phyloP scores from a whole-genome alignment of 2,888 invertebrate species.

The Tridacna gigas region DNA sequence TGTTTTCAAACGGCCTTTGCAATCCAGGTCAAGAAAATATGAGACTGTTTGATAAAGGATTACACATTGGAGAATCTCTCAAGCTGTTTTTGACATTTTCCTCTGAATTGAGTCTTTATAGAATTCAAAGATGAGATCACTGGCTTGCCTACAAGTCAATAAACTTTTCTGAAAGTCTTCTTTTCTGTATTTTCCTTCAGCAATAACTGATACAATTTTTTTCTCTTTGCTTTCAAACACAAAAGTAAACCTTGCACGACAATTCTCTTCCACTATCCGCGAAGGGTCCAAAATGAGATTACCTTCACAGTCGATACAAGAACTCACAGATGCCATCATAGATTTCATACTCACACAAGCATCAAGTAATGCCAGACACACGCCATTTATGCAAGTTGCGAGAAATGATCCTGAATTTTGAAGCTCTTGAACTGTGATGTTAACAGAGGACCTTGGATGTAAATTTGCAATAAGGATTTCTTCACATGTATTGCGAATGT shows the following conservation, averaged over 20 bases:
- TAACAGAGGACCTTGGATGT: constrained; percentile 93
- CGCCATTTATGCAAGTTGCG: constrained; percentile 92
- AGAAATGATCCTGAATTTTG: constrained; percentile 89
- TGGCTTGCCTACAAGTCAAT: constrained; percentile 70
- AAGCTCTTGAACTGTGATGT: constrained; percentile 93
- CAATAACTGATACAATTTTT: constrained; percentile 74
- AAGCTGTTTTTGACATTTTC: constrained; percentile 74
- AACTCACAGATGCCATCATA: constrained; percentile 92
- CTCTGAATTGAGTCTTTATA: constrained; percentile 77
- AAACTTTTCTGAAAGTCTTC: constrained; percentile 79
- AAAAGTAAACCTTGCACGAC: constrained; percentile 74
- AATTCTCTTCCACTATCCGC: constrained; percentile 84
- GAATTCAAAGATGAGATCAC: constrained; percentile 76
- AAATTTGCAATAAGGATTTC: constrained; percentile 89
- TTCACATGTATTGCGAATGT: constrained; percentile 92
- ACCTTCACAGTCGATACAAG: constrained; percentile 88
- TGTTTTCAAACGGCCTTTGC: too few relatives aligned
- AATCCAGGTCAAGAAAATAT: too few relatives aligned
- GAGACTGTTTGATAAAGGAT: too few relatives aligned
- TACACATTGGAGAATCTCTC: neutral
- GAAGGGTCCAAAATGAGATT: constrained; percentile 89
- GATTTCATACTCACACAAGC: constrained; percentile 93
- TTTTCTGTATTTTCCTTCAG: constrained; percentile 73
- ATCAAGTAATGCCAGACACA: constrained; percentile 93
- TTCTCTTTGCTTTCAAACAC: constrained; percentile 78